Evolutionary conservation across 2,888 invertebrate species (phyloP).

Genomic region (Amphipyra berbera): DNA sequence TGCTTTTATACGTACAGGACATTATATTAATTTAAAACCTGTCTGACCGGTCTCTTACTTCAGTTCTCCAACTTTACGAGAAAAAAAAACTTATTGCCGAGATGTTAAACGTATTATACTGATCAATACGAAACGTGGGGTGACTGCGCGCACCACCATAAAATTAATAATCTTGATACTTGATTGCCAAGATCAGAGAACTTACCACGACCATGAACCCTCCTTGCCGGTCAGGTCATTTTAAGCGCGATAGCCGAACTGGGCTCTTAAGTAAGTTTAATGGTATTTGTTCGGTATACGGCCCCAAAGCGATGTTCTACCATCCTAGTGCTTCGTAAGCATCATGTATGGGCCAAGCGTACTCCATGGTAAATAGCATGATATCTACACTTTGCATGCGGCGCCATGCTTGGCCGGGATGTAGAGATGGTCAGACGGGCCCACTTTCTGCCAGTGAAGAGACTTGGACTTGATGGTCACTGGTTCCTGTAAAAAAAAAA

Average conservation of each 20-base stretch:
- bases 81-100: too few relatives aligned
- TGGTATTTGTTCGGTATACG: slow-evolving; percentile 11
- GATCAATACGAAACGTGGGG: too few relatives aligned
- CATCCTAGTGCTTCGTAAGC: slow-evolving; percentile 13
- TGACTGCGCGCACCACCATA: slow-evolving; percentile 3
- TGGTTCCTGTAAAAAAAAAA: slow-evolving; percentile 77
- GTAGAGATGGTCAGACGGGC: slow-evolving; percentile 84
- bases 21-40: not conserved
- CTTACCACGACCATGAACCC: too few relatives aligned
- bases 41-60: slow-evolving; percentile 10
- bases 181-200: not conserved
- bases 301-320: slow-evolving; percentile 4
- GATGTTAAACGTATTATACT: too few relatives aligned
- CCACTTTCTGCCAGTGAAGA: slow-evolving; percentile 83
- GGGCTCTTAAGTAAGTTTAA: slow-evolving; percentile 1
- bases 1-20: not conserved
- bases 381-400: slow-evolving; percentile 65
- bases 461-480: slow-evolving; percentile 83
- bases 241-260: not conserved
- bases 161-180: not conserved
- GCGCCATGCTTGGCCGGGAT: slow-evolving; percentile 70
- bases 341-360: slow-evolving; percentile 51
- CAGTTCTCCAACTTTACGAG: not conserved
- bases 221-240: not conserved
- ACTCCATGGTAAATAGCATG: slow-evolving; percentile 26